These are phyloP conservation scores for Formica selysi DNA, from an alignment of 1,140 invertebrate species.

Conservation along the genomic window DNA sequence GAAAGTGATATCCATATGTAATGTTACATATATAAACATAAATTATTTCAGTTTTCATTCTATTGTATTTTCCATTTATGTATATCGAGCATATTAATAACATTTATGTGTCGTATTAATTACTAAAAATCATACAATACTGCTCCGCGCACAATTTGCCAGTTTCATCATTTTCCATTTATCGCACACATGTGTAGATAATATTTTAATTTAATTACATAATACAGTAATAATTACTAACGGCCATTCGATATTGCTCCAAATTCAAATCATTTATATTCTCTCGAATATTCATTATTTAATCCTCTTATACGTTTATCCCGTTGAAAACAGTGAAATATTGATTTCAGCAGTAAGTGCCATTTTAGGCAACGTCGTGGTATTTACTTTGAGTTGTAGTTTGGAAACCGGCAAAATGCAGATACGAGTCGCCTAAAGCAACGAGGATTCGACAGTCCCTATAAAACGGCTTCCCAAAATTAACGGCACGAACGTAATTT, in stretches of 20 bases:
- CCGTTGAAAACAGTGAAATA: neutral
- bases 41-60: neutral
- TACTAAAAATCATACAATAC: conserved; percentile 1
- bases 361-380: neutral
- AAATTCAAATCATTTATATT: neutral
- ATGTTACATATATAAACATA: neutral
- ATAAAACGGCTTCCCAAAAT: conserved; percentile 56
- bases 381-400: conserved; percentile 53
- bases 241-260: neutral
- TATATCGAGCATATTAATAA: neutral
- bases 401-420: neutral
- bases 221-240: conserved; percentile 8
- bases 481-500: conserved; percentile 49
- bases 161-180: neutral
- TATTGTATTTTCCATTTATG: neutral
- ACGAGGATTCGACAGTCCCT: conserved; percentile 21
- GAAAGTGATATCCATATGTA: neutral
- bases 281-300: conserved; percentile 17
- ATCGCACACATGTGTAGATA: neutral
- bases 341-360: conserved; percentile 35
- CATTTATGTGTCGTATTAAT: neutral
- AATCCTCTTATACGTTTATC: conserved; percentile 34
- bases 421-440: conserved; percentile 39
- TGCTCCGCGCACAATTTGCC: neutral
- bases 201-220: conserved; percentile 6